Evolutionary conservation across 2,888 invertebrate genomes (phyloP).

Genomic region (Bedellia somnulentella): DNA sequence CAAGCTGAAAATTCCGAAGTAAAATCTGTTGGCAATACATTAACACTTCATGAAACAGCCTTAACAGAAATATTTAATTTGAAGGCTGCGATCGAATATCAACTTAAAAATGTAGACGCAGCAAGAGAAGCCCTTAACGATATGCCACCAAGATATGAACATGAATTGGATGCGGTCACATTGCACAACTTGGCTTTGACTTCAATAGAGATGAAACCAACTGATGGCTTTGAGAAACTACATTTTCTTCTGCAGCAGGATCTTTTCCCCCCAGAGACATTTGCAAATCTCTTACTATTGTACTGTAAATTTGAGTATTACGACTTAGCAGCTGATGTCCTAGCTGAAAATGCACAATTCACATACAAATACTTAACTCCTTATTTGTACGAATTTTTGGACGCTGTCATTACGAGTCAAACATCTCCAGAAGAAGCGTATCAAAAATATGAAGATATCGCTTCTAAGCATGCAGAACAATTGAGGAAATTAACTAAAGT

Average conservation of each 20-base stretch:
- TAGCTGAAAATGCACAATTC: constrained; percentile 95
- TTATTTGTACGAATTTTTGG: constrained; percentile 93
- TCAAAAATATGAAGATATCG: constrained; percentile 92
- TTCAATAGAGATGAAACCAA: constrained; percentile 84
- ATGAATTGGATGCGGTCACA: constrained; percentile 96
- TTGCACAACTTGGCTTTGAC: constrained; percentile 94
- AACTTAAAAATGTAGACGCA: constrained; percentile 73
- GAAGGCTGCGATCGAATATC: constrained; percentile 97
- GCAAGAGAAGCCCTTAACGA: constrained; percentile 85
- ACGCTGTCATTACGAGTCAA: constrained; percentile 95
- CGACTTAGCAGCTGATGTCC: constrained; percentile 95
- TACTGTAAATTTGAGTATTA: constrained; percentile 98
- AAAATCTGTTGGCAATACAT: constrained; percentile 93
- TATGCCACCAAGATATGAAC: constrained; percentile 92
- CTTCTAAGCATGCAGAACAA: constrained; percentile 86
- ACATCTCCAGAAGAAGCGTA: constrained; percentile 96
- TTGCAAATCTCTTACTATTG: constrained; percentile 89
- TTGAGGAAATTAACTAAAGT: constrained; percentile 90
- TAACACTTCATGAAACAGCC: constrained; percentile 92
- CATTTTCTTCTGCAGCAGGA: constrained; percentile 91
- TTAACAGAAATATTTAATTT: constrained; percentile 97
- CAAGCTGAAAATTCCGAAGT: constrained; percentile 92
- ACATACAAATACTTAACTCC: constrained; percentile 94
- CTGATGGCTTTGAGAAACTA: constrained; percentile 86
- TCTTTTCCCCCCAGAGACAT: constrained; percentile 96